Base-by-base conservation (phyloP, 2,113 vertebrate genomes). In the Rostratula benghalensis region DNA sequence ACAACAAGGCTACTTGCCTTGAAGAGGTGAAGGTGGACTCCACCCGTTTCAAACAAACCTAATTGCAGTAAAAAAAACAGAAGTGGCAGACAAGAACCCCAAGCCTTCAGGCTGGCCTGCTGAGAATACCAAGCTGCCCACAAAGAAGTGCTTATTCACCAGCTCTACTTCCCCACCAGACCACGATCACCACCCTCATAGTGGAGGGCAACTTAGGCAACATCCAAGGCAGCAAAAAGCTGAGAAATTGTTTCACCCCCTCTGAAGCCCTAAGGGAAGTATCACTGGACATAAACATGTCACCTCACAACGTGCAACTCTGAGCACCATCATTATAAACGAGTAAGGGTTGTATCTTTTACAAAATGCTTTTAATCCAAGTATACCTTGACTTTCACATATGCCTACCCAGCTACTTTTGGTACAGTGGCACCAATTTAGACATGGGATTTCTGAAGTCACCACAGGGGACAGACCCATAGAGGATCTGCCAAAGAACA, bases 391-490 rank as follows among this genome's bases (percentile, higher is more conserved):
- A 48, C 21, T 91, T 90, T 27, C 30, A 45, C 17, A 11, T 8
- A 6, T 3, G 9, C 24, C 67, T 63, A 30, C 31, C 9, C 64
- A 87, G 14, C 9, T 45, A 35, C 19, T 82, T 70, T 56, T n/a
- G 24, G 13, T 17, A 53, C 8, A 3, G 24, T 7, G 9, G 27
- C 45, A 78, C 13, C 30, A 76, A 14, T 69, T 87, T 15, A 64
- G 67, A 68, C 3, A 8, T 11, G 45, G 17, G 28, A 17, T 7
- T 60, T 67, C n/a, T 28, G 35, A 60, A 46, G 37, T 33, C 27
- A 50, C 41, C 8, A 3, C 0, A 1, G 12, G 22, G 20, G 35
- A 76, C 14, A 68, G 41, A 35, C 7, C 68, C 13, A 7, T 0
- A 13, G 11, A 45, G 31, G 3, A 3, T 10, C 64, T 84, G 51